Evolutionary conservation across 2,113 vertebrate species (phyloP).

Genomic region (Campylomormyrus numenius): DNA sequence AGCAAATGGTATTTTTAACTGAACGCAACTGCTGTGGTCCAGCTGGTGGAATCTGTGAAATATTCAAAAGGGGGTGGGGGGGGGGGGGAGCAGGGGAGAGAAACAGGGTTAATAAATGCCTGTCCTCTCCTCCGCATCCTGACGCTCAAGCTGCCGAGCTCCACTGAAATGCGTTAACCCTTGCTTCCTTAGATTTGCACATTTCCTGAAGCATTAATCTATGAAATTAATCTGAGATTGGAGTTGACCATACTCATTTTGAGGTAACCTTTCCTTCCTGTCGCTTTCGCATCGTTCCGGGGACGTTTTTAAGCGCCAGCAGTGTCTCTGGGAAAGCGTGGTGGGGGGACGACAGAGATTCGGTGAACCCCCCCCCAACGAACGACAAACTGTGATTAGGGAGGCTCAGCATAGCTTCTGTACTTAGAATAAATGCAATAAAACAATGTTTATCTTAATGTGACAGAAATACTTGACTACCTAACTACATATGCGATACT

Average conservation of each 20-base stretch:
- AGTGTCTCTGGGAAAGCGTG: background rate
- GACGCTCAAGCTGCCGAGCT: slow-evolving; percentile 22
- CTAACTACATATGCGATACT: background rate
- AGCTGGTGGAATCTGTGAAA: background rate
- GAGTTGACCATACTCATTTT: slow-evolving; percentile 31
- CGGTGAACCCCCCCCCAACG: background rate
- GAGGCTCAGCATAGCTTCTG: background rate
- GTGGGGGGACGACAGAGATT: background rate
- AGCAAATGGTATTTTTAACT: background rate
- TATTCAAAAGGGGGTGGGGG: background rate
- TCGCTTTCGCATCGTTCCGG: slow-evolving; percentile 3
- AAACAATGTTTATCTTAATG: background rate
- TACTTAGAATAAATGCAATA: background rate
- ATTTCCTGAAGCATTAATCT: slow-evolving; percentile 46
- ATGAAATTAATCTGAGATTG: slow-evolving; percentile 45
- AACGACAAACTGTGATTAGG: background rate
- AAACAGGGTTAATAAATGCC: slow-evolving; percentile 31
- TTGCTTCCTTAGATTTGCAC: slow-evolving; percentile 34
- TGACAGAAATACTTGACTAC: background rate
- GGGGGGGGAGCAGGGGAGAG: background rate
- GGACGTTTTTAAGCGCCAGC: background rate
- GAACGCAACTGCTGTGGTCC: background rate
- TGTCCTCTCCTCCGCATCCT: slow-evolving; percentile 19
- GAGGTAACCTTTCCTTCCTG: slow-evolving; percentile 25
- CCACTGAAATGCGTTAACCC: slow-evolving; percentile 36